These are phyloP conservation scores for Gymnoscelis rufifasciata DNA, from an alignment of 2,888 invertebrate genomes.

Conservation along the genomic window DNA sequence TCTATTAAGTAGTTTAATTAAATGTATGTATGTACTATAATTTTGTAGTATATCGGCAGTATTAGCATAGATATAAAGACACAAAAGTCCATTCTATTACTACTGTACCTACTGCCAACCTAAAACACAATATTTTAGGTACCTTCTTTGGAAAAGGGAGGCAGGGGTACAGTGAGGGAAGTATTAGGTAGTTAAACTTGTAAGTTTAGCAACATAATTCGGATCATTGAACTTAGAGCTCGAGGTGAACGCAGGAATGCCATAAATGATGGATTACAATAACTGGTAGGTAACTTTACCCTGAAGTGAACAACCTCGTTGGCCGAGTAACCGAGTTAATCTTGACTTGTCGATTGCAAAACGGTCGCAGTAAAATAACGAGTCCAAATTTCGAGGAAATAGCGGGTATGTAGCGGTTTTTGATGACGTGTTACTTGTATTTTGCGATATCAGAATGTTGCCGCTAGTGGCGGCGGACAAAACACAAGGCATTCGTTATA, in stretches of 20 bases:
- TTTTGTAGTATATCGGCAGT: too few relatives aligned
- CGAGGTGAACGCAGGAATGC: not conserved
- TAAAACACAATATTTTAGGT: too few relatives aligned
- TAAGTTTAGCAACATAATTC: not conserved
- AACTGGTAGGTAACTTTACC: not conserved
- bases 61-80: too few relatives aligned
- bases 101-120: too few relatives aligned
- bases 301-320: constrained; percentile 25
- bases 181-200: too few relatives aligned
- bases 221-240: not conserved
- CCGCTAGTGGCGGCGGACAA: not conserved
- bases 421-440: constrained; percentile 23
- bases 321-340: constrained; percentile 45
- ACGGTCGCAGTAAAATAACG: constrained; percentile 36
- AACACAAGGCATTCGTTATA: too few relatives aligned
- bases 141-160: too few relatives aligned
- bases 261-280: not conserved
- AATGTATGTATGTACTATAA: too few relatives aligned
- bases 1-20: too few relatives aligned
- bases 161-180: too few relatives aligned
- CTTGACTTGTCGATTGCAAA: constrained; percentile 33
- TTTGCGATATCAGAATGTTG: not conserved
- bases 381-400: constrained; percentile 49
- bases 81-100: too few relatives aligned
- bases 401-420: constrained; percentile 47